A percentile compares a stretch with the other conserved stretches of the same genome.
phyloP scores from a whole-genome alignment of 2,113 vertebrate species.

The Symphodus melops region DNA sequence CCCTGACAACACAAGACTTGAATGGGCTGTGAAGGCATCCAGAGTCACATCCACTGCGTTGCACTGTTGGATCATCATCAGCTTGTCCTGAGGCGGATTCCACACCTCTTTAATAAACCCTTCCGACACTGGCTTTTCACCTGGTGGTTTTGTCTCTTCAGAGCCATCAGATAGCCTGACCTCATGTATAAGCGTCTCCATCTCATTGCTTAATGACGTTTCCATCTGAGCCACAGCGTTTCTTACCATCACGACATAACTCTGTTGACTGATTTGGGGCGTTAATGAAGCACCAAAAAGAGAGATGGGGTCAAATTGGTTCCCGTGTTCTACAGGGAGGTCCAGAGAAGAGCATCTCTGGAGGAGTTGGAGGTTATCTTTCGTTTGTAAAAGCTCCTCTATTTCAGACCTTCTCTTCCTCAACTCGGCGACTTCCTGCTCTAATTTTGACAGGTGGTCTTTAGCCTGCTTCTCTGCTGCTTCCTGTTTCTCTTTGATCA shows the following conservation, averaged over 20 bases:
- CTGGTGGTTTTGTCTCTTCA: neutral
- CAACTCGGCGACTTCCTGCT: conserved; percentile 25
- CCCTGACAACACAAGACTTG: neutral
- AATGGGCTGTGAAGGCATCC: neutral
- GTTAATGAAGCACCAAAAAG: neutral
- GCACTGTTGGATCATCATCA: conserved; percentile 57
- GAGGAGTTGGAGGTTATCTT: conserved; percentile 45
- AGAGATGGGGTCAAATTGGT: neutral
- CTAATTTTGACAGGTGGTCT: conserved; percentile 14
- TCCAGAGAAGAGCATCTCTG: neutral
- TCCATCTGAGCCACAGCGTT: conserved; percentile 19
- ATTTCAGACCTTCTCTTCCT: conserved; percentile 23
- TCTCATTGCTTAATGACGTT: conserved; percentile 18
- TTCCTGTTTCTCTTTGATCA: conserved; percentile 37
- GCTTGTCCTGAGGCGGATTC: conserved; percentile 23
- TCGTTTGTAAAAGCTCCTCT: conserved; percentile 36
- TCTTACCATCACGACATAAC: conserved; percentile 14
- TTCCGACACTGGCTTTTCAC: neutral
- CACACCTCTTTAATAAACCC: conserved; percentile 8
- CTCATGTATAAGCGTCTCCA: conserved; percentile 18
- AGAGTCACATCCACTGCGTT: conserved; percentile 44
- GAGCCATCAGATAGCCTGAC: conserved; percentile 9
- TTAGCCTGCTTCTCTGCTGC: conserved; percentile 4
- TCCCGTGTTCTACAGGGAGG: neutral
- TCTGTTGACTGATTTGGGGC: neutral